These are phyloP conservation scores for Conus canariensis DNA, from an alignment of 2,888 invertebrate species.

Conservation along the genomic window DNA sequence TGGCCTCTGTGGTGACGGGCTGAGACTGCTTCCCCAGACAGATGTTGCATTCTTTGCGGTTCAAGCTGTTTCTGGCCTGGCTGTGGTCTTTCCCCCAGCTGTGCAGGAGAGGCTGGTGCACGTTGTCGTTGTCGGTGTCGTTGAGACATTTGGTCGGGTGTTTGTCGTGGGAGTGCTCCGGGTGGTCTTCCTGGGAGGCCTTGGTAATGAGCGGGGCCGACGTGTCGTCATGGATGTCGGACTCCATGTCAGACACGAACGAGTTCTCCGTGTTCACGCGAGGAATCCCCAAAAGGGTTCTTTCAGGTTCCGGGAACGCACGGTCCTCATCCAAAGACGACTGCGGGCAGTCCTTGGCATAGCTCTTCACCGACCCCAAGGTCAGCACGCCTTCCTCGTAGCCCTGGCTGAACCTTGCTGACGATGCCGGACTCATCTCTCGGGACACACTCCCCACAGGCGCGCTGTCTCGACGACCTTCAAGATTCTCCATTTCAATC, in stretches of 20 bases:
- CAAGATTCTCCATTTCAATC: conserved; percentile 7
- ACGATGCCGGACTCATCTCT: background rate
- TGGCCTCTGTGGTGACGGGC: background rate
- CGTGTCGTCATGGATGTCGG: conserved; percentile 14
- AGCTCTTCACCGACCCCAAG: background rate
- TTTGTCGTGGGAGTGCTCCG: background rate
- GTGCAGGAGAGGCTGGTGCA: background rate
- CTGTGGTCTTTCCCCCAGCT: background rate
- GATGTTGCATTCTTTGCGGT: conserved; percentile 14
- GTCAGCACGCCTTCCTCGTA: background rate
- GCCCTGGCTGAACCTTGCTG: background rate
- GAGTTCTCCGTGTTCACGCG: background rate
- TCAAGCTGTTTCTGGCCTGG: background rate
- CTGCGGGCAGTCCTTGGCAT: background rate
- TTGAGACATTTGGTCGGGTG: background rate
- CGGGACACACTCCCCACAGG: background rate
- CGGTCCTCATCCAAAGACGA: conserved; percentile 21
- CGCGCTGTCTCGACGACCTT: background rate
- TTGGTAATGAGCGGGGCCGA: background rate
- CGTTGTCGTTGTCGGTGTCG: background rate
- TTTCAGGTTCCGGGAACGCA: background rate
- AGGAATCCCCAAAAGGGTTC: background rate
- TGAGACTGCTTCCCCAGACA: background rate
- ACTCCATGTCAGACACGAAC: background rate
- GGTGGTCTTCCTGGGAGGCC: too few species aligned